A percentile compares a stretch with the other conserved stretches of the same genome.
These are phyloP conservation scores for Sarcophaga carnaria DNA, from an alignment of 2,888 invertebrate species.

Conservation along the genomic window DNA sequence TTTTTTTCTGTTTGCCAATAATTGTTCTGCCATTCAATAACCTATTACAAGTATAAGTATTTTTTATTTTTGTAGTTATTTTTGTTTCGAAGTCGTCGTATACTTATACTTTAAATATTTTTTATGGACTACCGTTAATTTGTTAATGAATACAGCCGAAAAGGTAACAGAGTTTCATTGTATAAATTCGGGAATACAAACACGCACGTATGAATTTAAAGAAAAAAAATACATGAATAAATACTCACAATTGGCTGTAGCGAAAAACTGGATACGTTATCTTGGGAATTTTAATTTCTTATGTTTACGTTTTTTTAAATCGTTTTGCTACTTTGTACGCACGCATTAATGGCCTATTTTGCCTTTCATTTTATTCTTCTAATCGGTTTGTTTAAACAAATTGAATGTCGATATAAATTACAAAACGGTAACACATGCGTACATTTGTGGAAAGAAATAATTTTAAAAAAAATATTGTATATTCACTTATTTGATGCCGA, in stretches of 20 bases:
- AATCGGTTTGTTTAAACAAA: background rate
- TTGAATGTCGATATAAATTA: background rate
- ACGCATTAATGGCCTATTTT: constrained; percentile 12
- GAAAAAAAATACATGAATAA: constrained; percentile 10
- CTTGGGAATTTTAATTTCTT: constrained; percentile 13
- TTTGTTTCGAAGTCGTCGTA: background rate
- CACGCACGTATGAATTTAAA: background rate
- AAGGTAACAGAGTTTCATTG: constrained; percentile 36
- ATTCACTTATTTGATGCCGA: background rate
- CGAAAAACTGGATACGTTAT: background rate
- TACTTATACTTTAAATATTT: background rate
- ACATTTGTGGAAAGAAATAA: background rate
- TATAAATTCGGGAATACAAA: background rate
- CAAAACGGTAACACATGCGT: background rate
- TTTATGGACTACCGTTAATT: constrained; percentile 60
- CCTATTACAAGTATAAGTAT: constrained; percentile 9
- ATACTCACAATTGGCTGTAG: background rate
- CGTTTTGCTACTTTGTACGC: background rate
- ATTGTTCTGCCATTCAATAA: constrained; percentile 30
- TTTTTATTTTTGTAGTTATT: background rate
- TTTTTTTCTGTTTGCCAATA: constrained; percentile 32
- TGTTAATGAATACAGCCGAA: constrained; percentile 53
- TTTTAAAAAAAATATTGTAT: background rate
- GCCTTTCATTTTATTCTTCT: background rate
- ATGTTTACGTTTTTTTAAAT: background rate